phyloP scores from a whole-genome alignment of 2,888 invertebrate species.

The Rhogogaster chlorosoma region DNA sequence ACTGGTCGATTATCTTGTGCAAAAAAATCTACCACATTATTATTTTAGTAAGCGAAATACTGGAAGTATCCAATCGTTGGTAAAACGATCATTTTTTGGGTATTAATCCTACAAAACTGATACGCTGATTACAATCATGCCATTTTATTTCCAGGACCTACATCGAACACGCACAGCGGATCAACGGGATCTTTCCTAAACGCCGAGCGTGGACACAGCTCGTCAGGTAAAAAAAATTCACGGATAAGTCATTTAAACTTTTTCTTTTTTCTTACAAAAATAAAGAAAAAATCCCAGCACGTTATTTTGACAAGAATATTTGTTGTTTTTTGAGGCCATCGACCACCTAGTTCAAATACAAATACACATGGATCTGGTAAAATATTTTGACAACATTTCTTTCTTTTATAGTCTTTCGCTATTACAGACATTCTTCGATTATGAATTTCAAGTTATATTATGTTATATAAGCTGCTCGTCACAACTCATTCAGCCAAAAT shows the following conservation, averaged over 20 bases:
- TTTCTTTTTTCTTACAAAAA: neutral
- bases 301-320: neutral
- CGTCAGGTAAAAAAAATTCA: neutral
- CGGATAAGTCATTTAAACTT: neutral
- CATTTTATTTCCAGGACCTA: neutral
- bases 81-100: neutral
- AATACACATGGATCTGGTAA: neutral
- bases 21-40: too few relatives aligned
- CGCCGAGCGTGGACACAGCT: neutral
- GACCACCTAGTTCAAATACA: neutral
- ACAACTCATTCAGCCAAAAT: neutral
- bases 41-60: neutral
- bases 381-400: neutral
- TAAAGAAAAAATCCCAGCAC: neutral
- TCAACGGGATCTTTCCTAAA: slow-evolving; percentile 1
- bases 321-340: neutral
- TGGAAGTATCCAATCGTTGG: too few relatives aligned
- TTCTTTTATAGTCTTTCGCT: neutral
- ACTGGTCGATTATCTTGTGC: too few relatives aligned
- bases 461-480: neutral
- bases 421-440: too few relatives aligned
- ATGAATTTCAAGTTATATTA: too few relatives aligned
- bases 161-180: neutral
- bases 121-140: neutral
- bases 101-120: neutral